Evolutionary conservation across 2,113 vertebrate genomes (phyloP).

Genomic region (Megaceryle torquata): DNA sequence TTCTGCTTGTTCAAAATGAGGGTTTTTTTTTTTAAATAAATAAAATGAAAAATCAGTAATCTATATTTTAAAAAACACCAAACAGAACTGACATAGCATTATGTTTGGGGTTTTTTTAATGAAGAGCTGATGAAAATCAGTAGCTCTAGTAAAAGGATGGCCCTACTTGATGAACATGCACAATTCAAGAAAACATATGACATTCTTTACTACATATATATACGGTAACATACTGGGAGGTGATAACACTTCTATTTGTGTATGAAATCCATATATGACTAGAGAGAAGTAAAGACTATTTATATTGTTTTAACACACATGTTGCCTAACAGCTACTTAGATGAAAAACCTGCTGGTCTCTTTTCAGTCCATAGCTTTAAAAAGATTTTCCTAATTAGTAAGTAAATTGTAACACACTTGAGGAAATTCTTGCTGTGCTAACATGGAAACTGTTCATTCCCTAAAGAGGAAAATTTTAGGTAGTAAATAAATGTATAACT

Average conservation of each 20-base stretch:
- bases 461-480: not conserved
- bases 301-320: not conserved
- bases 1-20: not conserved
- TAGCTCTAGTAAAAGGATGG: not conserved
- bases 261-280: not conserved
- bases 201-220: not conserved
- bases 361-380: not conserved
- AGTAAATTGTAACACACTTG: not conserved
- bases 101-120: not conserved
- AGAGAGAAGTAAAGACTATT: not conserved
- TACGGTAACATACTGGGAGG: fast-evolving
- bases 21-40: not conserved
- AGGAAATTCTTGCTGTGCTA: not conserved
- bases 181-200: not conserved
- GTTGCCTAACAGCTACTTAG: not conserved
- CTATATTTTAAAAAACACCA: not conserved
- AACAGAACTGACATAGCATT: not conserved
- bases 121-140: not conserved
- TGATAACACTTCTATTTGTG: not conserved
- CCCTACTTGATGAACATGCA: not conserved
- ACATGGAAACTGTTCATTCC: not conserved
- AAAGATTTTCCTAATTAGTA: not conserved
- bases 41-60: not conserved
- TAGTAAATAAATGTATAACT: not conserved
- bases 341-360: not conserved